Evolutionary conservation across 2,888 invertebrate genomes (phyloP).

Genomic region (Spodoptera exigua): DNA sequence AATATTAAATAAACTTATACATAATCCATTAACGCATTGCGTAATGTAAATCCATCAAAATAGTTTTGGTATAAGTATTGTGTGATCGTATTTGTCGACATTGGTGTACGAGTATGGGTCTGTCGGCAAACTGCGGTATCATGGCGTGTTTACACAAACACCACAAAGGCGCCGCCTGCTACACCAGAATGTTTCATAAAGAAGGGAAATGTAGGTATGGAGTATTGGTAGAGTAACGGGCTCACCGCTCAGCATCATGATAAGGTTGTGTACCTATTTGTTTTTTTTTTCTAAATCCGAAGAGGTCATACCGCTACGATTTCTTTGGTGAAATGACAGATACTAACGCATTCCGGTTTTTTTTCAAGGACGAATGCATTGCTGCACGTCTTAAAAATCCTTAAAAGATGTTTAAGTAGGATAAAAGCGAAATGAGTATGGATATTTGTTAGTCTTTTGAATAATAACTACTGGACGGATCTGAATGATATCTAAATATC

Average conservation of each 20-base stretch:
- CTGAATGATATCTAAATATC: no score
- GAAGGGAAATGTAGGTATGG: neutral
- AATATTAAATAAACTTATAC: constrained; percentile 2
- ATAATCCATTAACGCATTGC: constrained; percentile 49
- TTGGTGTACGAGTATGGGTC: constrained; percentile 60
- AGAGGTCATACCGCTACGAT: no score
- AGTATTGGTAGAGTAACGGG: neutral
- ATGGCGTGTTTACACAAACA: constrained; percentile 65
- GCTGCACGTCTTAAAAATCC: no score
- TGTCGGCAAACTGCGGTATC: constrained; percentile 60
- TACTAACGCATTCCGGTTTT: no score
- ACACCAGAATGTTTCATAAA: constrained; percentile 40
- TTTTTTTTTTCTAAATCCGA: no score
- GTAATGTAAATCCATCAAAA: constrained; percentile 58
- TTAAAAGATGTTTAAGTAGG: no score
- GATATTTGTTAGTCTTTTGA: no score
- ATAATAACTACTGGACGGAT: no score
- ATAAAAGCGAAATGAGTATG: no score
- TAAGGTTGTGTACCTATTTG: no score
- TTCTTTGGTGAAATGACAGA: no score
- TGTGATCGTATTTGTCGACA: constrained; percentile 63
- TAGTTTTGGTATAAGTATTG: constrained; percentile 58
- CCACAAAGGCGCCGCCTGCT: constrained; percentile 66
- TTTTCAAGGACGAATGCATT: no score
- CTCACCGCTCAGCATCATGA: neutral